These are phyloP conservation scores for Temnothorax ravouxi DNA, from an alignment of 2,888 invertebrate species.

Conservation along the genomic window DNA sequence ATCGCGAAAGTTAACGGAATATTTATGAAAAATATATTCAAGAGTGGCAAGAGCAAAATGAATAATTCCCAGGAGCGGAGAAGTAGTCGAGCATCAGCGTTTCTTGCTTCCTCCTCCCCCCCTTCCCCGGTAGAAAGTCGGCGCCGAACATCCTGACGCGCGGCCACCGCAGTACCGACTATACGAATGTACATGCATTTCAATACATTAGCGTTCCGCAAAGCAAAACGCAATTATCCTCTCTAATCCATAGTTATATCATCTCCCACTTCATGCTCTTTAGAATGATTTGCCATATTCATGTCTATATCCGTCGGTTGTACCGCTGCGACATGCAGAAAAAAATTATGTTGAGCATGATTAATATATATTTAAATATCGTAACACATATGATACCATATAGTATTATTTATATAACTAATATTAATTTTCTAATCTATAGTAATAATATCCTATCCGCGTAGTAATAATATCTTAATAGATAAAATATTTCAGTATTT, in stretches of 20 bases:
- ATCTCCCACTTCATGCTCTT: constrained; percentile 5
- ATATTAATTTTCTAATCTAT: not conserved
- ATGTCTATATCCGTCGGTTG: not conserved
- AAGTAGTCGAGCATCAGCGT: constrained; percentile 35
- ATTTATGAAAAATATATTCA: constrained; percentile 77
- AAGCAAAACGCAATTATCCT: constrained; percentile 63
- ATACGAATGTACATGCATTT: constrained; percentile 75
- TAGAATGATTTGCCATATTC: constrained; percentile 3
- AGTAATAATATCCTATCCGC: not conserved
- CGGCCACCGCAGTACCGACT: constrained; percentile 33
- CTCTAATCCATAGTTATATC: constrained; percentile 27
- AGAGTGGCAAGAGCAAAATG: constrained; percentile 65
- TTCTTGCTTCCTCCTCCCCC: constrained; percentile 53
- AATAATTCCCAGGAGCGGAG: constrained; percentile 66
- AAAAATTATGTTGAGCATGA: not conserved
- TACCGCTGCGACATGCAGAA: not conserved
- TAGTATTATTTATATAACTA: not conserved
- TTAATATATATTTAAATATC: constrained; percentile 5
- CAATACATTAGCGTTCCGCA: constrained; percentile 70
- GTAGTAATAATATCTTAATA: not conserved
- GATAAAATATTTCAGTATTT: not conserved
- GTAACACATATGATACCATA: not conserved
- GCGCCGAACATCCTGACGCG: constrained; percentile 36
- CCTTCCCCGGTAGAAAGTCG: constrained; percentile 21
- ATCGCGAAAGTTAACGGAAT: constrained; percentile 68